A percentile compares a stretch with the other conserved stretches of the same genome.
These are phyloP conservation scores for Pao palembangensis DNA, from an alignment of 2,113 vertebrate genomes.

Conservation along the genomic window DNA sequence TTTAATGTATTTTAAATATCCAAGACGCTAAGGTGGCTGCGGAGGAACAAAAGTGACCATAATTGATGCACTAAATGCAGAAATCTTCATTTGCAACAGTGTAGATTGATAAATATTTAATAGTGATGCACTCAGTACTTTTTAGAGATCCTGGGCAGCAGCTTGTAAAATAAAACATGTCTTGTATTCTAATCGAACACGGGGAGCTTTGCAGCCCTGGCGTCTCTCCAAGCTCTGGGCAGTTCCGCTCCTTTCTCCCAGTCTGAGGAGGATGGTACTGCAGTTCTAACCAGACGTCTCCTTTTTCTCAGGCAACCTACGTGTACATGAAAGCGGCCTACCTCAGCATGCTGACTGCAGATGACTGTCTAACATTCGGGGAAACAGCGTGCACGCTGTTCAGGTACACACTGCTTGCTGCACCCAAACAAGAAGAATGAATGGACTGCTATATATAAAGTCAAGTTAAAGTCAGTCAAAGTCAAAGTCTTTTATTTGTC, in stretches of 20 bases:
- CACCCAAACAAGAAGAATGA: slow-evolving; percentile 12
- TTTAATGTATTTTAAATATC: not conserved
- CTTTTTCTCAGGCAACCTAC: slow-evolving; percentile 84
- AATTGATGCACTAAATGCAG: too few species aligned
- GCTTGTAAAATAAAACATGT: too few species aligned
- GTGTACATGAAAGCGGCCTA: slow-evolving; percentile 98
- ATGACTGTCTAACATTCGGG: slow-evolving; percentile 88
- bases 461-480: too few species aligned
- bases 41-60: not conserved
- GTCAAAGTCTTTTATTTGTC: too few species aligned
- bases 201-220: too few species aligned
- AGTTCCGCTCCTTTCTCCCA: too few species aligned
- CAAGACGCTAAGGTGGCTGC: not conserved
- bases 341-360: slow-evolving; percentile 91
- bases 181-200: too few species aligned
- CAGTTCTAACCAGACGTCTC: slow-evolving; percentile 20
- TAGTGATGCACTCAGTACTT: not conserved
- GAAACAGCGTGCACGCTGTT: slow-evolving; percentile 85
- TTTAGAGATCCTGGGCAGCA: not conserved
- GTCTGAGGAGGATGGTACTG: slow-evolving; percentile 3
- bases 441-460: too few species aligned
- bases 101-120: not conserved
- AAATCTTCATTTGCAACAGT: too few species aligned
- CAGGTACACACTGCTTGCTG: slow-evolving; percentile 74
- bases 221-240: too few species aligned